Base-by-base conservation (phyloP, 2,113 vertebrate species). In the Misgurnus anguillicaudatus region DNA sequence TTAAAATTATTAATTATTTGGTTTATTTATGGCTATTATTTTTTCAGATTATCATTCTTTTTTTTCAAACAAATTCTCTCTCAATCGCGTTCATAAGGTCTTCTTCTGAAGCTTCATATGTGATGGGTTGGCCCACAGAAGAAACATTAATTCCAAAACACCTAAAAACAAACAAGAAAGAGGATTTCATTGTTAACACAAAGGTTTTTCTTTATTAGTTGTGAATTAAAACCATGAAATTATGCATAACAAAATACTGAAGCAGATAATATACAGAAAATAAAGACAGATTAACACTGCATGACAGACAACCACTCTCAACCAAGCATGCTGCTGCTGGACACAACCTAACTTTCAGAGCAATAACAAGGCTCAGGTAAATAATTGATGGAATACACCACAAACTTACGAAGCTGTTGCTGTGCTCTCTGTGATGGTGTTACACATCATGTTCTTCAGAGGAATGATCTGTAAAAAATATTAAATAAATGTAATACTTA, bases 51-150 rank as follows among this genome's bases (percentile, higher is more conserved):
- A 47, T 39, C 11, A 38, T 42, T 21, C 6, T 75, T n/a, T 71
- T 24, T 77, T 84, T 31, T 92, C 89, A 93, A 42, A 88, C 90
- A 73, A 91, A 93, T 47, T 93, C 92, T 21, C 85, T 88, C 80
- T 91, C 92, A 63, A 93, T 93, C n/a, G 87, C 90, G 69, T 91
- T 90, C 92, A 93, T 93, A 78, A 93, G 88, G 81, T 92, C 92
- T 72, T 92, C 92, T 69, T 93, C 92, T 11, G 90, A 90, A 77
- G 89, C 87, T 74, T 93, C 84, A 19, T 93, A 93, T 76, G 85
- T 80, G 63, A 89, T 83, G 19, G 91, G 86, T 61, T 75, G 84
- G 77, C 83, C 53, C 48, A 85, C 60, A 47, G 83, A 84, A 3
- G 88, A 62, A 62, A 57, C 75, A 0, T 86, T 80, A 80, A 79